These are phyloP conservation scores for Pampusana beccarii DNA, from an alignment of 2,113 vertebrate genomes.

Conservation along the genomic window DNA sequence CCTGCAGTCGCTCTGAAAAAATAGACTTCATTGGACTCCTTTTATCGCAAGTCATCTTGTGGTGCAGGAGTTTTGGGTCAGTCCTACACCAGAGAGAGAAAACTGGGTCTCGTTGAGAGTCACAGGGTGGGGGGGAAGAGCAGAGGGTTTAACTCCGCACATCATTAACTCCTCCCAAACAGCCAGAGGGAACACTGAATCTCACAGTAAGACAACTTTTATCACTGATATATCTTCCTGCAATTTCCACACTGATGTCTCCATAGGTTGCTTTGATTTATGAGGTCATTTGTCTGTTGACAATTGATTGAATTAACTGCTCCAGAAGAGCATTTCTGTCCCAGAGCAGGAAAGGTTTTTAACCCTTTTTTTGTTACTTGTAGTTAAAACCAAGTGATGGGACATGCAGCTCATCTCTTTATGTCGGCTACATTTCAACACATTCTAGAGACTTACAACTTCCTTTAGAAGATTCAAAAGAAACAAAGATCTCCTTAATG, in stretches of 20 bases:
- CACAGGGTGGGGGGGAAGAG: background rate
- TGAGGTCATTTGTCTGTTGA: background rate
- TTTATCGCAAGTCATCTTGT: background rate
- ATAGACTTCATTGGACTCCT: background rate
- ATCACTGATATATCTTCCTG: background rate
- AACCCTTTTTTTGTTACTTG: background rate
- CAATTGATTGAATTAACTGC: background rate
- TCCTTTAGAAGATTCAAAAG: background rate
- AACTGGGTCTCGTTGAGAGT: background rate
- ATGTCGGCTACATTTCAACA: background rate
- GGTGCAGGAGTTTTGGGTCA: background rate
- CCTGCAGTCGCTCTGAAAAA: background rate
- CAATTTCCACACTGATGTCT: background rate
- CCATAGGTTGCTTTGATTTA: background rate
- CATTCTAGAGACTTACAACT: background rate
- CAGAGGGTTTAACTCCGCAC: background rate
- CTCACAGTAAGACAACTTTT: background rate
- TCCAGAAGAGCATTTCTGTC: background rate
- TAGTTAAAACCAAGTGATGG: background rate
- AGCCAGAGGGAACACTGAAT: background rate
- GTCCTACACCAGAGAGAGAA: background rate
- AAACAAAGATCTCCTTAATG: background rate
- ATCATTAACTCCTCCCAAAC: background rate
- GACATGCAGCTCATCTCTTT: background rate
- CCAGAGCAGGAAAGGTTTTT: background rate